Conservation (phyloP, 2,113 vertebrate genomes). For the Cheilinus undulatus region DNA sequence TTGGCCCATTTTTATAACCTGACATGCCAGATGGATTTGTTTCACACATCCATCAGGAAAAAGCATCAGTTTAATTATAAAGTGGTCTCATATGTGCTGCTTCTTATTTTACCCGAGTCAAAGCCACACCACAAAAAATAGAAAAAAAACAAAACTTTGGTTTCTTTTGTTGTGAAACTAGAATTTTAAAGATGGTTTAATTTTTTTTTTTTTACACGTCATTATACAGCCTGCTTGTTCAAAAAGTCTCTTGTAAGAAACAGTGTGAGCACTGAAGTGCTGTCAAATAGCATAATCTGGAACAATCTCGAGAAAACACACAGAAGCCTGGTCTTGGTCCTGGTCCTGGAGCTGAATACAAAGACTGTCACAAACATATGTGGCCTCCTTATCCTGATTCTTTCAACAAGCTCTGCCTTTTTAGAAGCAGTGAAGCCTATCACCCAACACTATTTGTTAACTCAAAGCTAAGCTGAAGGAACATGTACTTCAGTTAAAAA, state of each 20-base stretch:
- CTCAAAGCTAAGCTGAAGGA: not conserved
- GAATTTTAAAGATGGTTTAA: too few species aligned
- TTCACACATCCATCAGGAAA: too few species aligned
- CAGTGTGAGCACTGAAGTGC: too few species aligned
- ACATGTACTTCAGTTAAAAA: too few species aligned
- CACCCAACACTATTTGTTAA: not conserved
- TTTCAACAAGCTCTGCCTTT: conserved; percentile 31
- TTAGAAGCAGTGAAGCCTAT: conserved; percentile 3
- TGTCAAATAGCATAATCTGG: too few species aligned
- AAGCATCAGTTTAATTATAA: too few species aligned
- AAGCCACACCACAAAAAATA: not conserved
- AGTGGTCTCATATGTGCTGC: too few species aligned
- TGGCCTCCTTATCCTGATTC: conserved; percentile 28
- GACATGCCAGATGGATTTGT: too few species aligned
- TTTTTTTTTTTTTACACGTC: not conserved
- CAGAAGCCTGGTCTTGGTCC: conserved; percentile 12
- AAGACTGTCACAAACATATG: conserved; percentile 67
- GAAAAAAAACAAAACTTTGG: not conserved
- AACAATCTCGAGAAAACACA: not conserved
- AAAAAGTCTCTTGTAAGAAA: too few species aligned
- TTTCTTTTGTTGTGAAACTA: not conserved
- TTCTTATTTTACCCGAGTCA: not conserved
- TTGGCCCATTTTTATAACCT: too few species aligned
- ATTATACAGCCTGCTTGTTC: not conserved
- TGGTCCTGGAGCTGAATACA: conserved; percentile 36